Conservation (phyloP, 2,888 invertebrate species). For the Halictus quadricinctus region DNA sequence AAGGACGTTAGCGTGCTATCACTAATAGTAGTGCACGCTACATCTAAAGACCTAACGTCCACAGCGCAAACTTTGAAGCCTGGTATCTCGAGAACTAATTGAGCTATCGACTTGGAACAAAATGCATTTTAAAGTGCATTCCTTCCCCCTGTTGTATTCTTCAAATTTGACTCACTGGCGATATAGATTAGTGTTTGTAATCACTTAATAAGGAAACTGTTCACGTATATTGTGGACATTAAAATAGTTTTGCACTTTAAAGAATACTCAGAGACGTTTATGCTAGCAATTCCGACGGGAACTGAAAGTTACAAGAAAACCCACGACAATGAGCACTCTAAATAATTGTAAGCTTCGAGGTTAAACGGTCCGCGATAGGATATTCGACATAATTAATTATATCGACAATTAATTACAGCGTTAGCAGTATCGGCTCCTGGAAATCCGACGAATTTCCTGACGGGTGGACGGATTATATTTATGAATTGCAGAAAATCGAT, state of each 20-base stretch:
- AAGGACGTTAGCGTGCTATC: not conserved
- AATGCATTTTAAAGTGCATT: not conserved
- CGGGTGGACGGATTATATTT: conserved; percentile 50
- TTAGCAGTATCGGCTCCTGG: conserved; percentile 49
- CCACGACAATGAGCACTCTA: not conserved
- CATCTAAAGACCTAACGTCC: not conserved
- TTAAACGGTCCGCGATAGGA: conserved; percentile 10
- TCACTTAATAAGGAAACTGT: too few species aligned
- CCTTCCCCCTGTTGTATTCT: too few species aligned
- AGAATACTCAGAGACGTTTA: not conserved
- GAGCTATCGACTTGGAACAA: not conserved
- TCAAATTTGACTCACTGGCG: too few species aligned
- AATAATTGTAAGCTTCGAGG: conserved; percentile 1
- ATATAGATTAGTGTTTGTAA: too few species aligned
- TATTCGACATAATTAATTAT: conserved; percentile 60
- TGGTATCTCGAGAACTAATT: not conserved
- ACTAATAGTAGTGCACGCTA: not conserved
- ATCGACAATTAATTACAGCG: conserved; percentile 60
- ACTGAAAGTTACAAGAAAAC: not conserved
- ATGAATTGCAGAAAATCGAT: conserved; percentile 51
- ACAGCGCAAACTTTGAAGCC: not conserved
- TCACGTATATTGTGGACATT: too few species aligned
- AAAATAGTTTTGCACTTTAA: too few species aligned
- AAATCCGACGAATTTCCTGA: conserved; percentile 56
- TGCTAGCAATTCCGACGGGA: not conserved